A percentile compares a stretch with the other conserved stretches of the same genome.
phyloP scores from a whole-genome alignment of 2,888 invertebrate species.

The Sinotaia quadrata region DNA sequence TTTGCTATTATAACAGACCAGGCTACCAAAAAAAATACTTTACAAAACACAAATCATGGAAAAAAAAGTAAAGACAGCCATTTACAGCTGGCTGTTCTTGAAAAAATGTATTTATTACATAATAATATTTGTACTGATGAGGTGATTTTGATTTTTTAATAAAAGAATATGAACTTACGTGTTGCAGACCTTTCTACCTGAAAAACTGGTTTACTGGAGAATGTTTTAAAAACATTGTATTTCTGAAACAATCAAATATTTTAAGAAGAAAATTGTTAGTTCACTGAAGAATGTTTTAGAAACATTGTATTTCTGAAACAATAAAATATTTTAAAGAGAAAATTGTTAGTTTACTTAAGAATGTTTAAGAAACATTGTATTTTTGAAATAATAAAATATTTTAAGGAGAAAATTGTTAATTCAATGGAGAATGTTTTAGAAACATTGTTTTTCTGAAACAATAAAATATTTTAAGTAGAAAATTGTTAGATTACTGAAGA shows the following conservation, averaged over 20 bases:
- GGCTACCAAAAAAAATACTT: no score
- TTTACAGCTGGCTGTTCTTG: no score
- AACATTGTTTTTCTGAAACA: constrained; percentile 32
- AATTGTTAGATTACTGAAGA: no score
- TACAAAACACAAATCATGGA: no score
- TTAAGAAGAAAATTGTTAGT: constrained; percentile 8
- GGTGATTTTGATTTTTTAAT: no score
- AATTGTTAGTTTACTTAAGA: constrained; percentile 25
- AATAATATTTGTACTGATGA: no score
- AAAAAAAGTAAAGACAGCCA: no score
- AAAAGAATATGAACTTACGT: constrained; percentile 14
- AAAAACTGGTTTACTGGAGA: constrained; percentile 27
- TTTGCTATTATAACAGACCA: no score
- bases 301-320: constrained; percentile 33
- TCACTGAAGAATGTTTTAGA: constrained; percentile 26
- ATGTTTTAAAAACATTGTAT: constrained; percentile 30
- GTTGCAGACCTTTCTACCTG: constrained; percentile 34
- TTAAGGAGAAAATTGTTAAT: constrained; percentile 4
- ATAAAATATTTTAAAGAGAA: neutral
- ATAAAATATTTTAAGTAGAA: neutral
- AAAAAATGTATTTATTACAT: no score
- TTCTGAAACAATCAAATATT: constrained; percentile 23
- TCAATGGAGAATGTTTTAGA: constrained; percentile 26
- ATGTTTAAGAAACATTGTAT: constrained; percentile 30
- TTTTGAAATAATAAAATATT: constrained; percentile 24